phyloP scores from a whole-genome alignment of 1,140 invertebrate genomes.

The Bemisia tabaci region DNA sequence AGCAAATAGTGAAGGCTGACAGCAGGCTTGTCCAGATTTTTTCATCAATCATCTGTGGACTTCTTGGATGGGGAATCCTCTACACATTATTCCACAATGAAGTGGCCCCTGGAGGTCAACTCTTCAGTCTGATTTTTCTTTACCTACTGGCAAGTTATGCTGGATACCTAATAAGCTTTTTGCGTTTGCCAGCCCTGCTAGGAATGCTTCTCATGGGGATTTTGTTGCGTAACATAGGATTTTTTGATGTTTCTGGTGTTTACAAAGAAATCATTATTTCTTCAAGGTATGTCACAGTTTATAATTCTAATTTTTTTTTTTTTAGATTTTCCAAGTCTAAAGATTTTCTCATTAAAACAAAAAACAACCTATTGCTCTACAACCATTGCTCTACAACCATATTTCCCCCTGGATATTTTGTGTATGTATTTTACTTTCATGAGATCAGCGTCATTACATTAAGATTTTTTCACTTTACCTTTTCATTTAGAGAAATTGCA shows the following conservation, averaged over 20 bases:
- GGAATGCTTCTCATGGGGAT: conserved; percentile 23
- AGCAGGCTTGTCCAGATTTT: background rate
- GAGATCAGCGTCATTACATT: no score
- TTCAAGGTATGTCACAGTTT: conserved; percentile 16
- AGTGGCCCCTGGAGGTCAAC: conserved; percentile 55
- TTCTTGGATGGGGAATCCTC: conserved; percentile 13
- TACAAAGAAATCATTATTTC: conserved; percentile 16
- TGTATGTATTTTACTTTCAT: no score
- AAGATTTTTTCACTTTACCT: background rate
- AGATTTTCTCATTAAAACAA: no score
- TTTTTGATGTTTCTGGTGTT: conserved; percentile 17
- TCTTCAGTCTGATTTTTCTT: conserved; percentile 54
- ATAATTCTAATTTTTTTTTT: no score
- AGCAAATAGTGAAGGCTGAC: background rate
- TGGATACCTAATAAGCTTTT: conserved; percentile 10
- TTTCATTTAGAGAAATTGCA: conserved; percentile 40
- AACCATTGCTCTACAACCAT: no score
- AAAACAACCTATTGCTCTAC: no score
- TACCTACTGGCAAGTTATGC: conserved; percentile 13
- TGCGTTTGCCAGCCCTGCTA: conserved; percentile 19
- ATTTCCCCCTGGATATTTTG: no score
- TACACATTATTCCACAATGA: conserved; percentile 56
- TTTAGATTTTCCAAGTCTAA: no score
- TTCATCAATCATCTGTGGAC: background rate
- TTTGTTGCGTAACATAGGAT: conserved; percentile 16